Base-by-base conservation (phyloP, 2,797 vertebrate species). In the Agapornis canus region DNA sequence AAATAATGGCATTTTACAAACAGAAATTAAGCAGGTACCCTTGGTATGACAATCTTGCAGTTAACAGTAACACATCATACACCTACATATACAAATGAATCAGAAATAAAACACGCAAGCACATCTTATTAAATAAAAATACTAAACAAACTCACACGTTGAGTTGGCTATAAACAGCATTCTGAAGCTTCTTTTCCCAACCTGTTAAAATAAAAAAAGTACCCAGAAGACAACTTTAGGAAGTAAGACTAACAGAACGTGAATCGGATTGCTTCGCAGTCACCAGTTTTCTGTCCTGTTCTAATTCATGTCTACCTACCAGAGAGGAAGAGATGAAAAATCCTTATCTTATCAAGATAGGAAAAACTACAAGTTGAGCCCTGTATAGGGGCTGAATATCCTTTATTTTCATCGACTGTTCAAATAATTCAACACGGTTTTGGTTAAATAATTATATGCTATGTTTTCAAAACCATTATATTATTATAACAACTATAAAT, bases 171-270 rank as follows among this genome's bases (percentile, higher is more conserved):
- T 99, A 99, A 86, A 99, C 99, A 64, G 99, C 99, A 98, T 99
- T 99, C 97, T 99, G 99, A 75, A 99, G 98, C 96, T 99, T 99
- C 97, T 98, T 99, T 96, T 99, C 99, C 99, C 99, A 99, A 79
- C 99, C 99, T 99, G 98, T 97, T 89, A 77, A 96, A 95, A 95
- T 39, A 91, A 94, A 76, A 94, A 68, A 52, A 75, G 42, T 17
- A 91, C 47, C 4, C 59, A 82, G 52, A 83, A 78, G 72, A 72
- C 64, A 84, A 75, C 11, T 73, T 92, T 32, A 89, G 79, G 42
- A 92, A 79, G 73, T 56, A 61, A 71, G 51, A 69, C 10, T 57
- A 92, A 78, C 0, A 0, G 21, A 91, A 59, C 3, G 66, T 13
- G 27, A 85, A 61, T 56, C 13, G 63, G 35, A 78, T 25, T 57